phyloP scores from a whole-genome alignment of 2,888 invertebrate genomes.

The Automeris io region DNA sequence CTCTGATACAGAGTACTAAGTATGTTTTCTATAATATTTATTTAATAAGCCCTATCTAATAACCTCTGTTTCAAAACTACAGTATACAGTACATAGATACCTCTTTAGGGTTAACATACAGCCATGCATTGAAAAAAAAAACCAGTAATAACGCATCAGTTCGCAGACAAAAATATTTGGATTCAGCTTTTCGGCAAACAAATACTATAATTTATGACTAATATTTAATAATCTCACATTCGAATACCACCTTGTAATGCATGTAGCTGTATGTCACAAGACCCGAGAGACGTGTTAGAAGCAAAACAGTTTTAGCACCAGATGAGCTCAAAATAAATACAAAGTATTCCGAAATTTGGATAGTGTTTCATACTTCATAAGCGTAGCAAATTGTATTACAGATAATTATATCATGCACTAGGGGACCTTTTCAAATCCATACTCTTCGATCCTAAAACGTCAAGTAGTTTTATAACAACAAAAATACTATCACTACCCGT shows the following conservation, averaged over 20 bases:
- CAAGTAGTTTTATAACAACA: too few species aligned
- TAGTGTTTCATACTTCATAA: too few species aligned
- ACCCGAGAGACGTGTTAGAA: constrained; percentile 19
- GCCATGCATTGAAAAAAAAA: neutral
- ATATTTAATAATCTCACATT: too few species aligned
- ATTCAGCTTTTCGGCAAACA: too few species aligned
- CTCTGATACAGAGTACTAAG: constrained; percentile 70
- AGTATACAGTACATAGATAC: constrained; percentile 37
- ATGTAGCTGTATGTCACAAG: too few species aligned
- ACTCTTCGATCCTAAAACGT: too few species aligned
- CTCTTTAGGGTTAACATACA: constrained; percentile 15
- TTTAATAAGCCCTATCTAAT: constrained; percentile 63
- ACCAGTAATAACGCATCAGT: neutral
- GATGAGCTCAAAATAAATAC: constrained; percentile 27
- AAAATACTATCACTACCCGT: too few species aligned
- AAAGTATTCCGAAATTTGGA: constrained; percentile 19
- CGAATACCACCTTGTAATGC: too few species aligned
- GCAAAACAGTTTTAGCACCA: constrained; percentile 29
- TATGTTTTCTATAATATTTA: constrained; percentile 22
- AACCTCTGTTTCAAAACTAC: constrained; percentile 39
- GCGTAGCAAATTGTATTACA: too few species aligned
- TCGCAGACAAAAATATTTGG: too few species aligned
- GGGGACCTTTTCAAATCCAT: too few species aligned
- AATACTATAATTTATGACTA: too few species aligned
- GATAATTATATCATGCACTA: constrained; percentile 24